Percentiles rank a stretch among this genome's conserved stretches.
phyloP scores from a whole-genome alignment of 2,888 invertebrate species.

The Invenusta paracnida region DNA sequence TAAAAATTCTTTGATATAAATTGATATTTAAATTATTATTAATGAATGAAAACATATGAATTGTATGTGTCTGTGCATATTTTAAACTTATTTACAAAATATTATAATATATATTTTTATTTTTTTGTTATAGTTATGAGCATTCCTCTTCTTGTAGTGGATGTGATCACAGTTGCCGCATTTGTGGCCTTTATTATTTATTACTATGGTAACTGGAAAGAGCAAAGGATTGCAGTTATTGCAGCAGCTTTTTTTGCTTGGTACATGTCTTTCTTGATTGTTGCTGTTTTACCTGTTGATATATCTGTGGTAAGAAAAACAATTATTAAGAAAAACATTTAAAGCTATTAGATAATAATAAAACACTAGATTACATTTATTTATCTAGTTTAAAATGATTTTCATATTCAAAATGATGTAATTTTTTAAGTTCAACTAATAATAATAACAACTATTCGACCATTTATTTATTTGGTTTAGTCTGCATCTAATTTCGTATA shows the following conservation, averaged over 20 bases:
- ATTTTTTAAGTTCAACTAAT: too few species aligned
- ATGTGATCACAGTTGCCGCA: constrained; percentile 72
- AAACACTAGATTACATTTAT: too few species aligned
- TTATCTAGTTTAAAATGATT: too few species aligned
- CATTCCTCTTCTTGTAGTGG: constrained; percentile 66
- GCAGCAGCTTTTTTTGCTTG: constrained; percentile 88
- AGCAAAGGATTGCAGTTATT: constrained; percentile 87
- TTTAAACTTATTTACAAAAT: too few species aligned
- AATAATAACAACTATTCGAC: too few species aligned
- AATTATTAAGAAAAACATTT: background rate
- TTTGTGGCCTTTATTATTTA: constrained; percentile 76
- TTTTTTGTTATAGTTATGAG: background rate
- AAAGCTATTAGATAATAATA: background rate
- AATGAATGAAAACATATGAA: too few species aligned
- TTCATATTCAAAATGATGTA: too few species aligned
- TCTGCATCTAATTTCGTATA: too few species aligned
- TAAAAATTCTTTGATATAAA: too few species aligned
- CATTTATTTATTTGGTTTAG: too few species aligned
- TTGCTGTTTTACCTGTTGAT: constrained; percentile 92
- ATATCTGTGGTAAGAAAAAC: constrained; percentile 78
- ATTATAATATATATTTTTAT: background rate
- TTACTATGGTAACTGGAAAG: constrained; percentile 89
- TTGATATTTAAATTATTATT: too few species aligned
- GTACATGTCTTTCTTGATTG: constrained; percentile 96
- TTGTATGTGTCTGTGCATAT: too few species aligned